Percentiles rank a stretch among this genome's conserved stretches.
These are phyloP conservation scores for Cephalophus harveyi DNA, from an alignment of 2,113 vertebrate genomes.

Conservation along the genomic window DNA sequence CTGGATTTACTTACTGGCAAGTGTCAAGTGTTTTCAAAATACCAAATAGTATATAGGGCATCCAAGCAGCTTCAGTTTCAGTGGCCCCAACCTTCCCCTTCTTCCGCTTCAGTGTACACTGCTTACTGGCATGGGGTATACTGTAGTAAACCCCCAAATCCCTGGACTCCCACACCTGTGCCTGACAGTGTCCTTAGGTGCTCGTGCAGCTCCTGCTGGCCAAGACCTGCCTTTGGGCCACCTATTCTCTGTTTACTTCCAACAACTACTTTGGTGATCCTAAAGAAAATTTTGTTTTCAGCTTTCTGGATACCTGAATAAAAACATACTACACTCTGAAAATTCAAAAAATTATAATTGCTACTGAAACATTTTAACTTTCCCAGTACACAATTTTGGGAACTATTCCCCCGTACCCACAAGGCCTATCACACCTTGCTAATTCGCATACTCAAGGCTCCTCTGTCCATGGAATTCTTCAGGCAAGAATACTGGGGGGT, in stretches of 20 bases:
- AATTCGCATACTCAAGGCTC: not conserved
- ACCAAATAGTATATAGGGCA: not conserved
- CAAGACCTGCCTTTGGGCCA: not conserved
- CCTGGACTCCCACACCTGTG: not conserved
- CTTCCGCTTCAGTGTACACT: not conserved
- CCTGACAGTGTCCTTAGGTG: no score
- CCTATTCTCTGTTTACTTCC: not conserved
- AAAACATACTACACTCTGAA: not conserved
- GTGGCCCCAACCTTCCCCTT: not conserved
- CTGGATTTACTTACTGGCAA: conserved; percentile 58
- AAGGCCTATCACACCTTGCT: not conserved
- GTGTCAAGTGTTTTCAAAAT: conserved; percentile 45
- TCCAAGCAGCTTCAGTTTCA: conserved; percentile 26
- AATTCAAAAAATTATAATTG: not conserved
- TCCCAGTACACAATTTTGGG: not conserved
- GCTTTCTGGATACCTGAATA: not conserved
- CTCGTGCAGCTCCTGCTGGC: not conserved
- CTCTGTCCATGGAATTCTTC: not conserved
- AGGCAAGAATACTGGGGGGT: not conserved
- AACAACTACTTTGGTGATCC: no score
- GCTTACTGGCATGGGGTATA: not conserved
- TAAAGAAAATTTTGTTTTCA: not conserved
- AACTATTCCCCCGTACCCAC: not conserved
- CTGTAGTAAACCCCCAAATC: not conserved
- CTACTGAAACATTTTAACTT: not conserved